Percentiles rank a stretch among this genome's conserved stretches.
phyloP scores from a whole-genome alignment of 2,888 invertebrate genomes.

The Crossocerus cetratus region DNA sequence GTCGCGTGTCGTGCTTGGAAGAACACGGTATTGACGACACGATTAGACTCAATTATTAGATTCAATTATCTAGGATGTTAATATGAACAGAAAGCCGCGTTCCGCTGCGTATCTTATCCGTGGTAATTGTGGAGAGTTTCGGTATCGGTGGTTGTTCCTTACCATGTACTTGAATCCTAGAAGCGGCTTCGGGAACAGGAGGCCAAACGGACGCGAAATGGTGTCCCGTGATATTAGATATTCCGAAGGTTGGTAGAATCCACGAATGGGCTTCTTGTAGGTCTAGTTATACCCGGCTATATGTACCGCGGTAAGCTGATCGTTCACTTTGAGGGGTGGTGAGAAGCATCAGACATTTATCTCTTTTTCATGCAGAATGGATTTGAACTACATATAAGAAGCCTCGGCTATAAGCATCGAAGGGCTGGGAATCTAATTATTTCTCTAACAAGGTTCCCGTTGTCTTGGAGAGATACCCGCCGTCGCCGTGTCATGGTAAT shows the following conservation, averaged over 20 bases:
- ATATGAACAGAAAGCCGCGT: conserved; percentile 28
- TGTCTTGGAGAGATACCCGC: too few species aligned
- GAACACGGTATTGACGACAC: conserved; percentile 26
- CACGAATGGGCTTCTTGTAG: background rate
- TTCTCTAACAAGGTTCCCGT: too few species aligned
- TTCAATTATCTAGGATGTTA: conserved; percentile 33
- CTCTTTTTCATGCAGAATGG: conserved; percentile 18
- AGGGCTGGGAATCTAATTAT: too few species aligned
- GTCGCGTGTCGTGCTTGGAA: conserved; percentile 22
- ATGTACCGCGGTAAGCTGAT: conserved; percentile 2
- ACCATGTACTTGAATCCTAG: conserved; percentile 8
- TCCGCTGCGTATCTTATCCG: conserved; percentile 11
- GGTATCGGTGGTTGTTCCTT: conserved; percentile 24
- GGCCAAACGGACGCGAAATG: background rate
- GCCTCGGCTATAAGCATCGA: too few species aligned
- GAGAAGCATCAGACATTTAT: conserved; percentile 35
- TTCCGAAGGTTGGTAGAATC: background rate
- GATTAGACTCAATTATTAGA: too few species aligned
- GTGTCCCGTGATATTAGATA: conserved; percentile 4
- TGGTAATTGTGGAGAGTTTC: conserved; percentile 18
- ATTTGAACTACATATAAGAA: too few species aligned
- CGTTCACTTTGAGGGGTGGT: conserved; percentile 21
- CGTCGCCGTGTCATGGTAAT: too few species aligned
- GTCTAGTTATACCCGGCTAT: too few species aligned
- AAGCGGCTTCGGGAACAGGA: background rate